phyloP scores from a whole-genome alignment of 2,113 vertebrate species.

The Burhinus bistriatus region DNA sequence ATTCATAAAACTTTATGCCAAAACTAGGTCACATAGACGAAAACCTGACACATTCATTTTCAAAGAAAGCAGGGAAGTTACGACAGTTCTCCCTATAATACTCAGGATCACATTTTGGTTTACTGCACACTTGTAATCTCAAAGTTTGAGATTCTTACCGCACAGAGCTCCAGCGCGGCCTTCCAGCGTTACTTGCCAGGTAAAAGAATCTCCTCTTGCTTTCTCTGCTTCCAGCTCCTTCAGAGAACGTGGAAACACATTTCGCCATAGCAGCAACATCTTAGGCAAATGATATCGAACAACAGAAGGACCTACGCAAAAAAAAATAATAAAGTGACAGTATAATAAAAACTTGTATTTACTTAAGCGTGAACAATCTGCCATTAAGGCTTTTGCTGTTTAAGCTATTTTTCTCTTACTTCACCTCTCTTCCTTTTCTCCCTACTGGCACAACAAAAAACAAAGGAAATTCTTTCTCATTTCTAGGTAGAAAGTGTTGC shows the following conservation, averaged over 20 bases:
- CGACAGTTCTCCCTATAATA: not conserved
- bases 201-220: slow-evolving; percentile 93
- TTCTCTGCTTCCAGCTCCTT: slow-evolving; percentile 98
- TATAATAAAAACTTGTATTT: not conserved
- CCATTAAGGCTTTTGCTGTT: not conserved
- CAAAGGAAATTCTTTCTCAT: not conserved
- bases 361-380: not conserved
- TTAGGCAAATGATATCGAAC: slow-evolving; percentile 97
- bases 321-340: not conserved
- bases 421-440: not conserved
- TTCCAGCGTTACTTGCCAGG: slow-evolving; percentile 98
- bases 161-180: slow-evolving; percentile 95
- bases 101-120: not conserved
- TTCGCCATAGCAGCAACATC: slow-evolving; percentile 96
- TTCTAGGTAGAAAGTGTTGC: not conserved
- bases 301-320: slow-evolving; percentile 85
- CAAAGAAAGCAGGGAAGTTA: not conserved
- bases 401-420: not conserved
- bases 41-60: not conserved
- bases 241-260: slow-evolving; percentile 95
- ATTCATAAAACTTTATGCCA: not conserved
- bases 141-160: slow-evolving; percentile 76
- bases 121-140: not conserved
- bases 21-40: not conserved
- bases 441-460: not conserved